Conservation (phyloP, 1,140 invertebrate genomes). For the Proctacanthus coquilletti region DNA sequence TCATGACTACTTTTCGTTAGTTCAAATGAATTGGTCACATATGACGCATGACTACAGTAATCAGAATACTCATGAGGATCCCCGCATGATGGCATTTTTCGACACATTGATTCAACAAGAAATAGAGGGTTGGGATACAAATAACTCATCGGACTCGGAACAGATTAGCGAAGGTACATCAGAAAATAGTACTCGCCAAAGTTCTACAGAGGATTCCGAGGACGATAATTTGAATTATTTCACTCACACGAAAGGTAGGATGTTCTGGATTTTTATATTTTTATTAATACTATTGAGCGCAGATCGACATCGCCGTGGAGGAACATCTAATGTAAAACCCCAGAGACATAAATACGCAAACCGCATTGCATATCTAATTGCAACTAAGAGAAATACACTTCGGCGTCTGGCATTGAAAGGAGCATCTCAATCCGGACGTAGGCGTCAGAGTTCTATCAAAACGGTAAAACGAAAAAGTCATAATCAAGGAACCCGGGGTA, state of each 20-base stretch:
- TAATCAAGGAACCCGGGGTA: neutral
- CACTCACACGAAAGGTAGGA: neutral
- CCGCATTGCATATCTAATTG: constrained; percentile 26
- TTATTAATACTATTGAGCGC: no score
- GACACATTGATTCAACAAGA: constrained; percentile 84
- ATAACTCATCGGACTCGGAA: constrained; percentile 33
- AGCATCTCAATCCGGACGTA: constrained; percentile 5
- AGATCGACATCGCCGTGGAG: constrained; percentile 4
- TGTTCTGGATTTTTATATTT: no score
- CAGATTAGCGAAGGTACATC: constrained; percentile 18
- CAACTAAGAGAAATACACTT: constrained; percentile 22
- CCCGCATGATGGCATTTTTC: constrained; percentile 92
- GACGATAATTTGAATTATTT: constrained; percentile 3
- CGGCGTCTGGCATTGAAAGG: constrained; percentile 22
- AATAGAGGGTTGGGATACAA: constrained; percentile 53
- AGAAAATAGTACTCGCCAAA: constrained; percentile 7
- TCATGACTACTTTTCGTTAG: constrained; percentile 70
- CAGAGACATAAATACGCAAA: constrained; percentile 12
- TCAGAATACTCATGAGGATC: constrained; percentile 76
- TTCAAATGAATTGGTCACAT: constrained; percentile 58
- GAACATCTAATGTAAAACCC: neutral
- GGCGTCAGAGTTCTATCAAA: constrained; percentile 5
- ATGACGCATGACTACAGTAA: constrained; percentile 67
- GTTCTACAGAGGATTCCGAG: constrained; percentile 8
- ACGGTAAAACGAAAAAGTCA: neutral